Conservation (phyloP, 2,888 invertebrate species). For the Schrankia costaestrigalis region DNA sequence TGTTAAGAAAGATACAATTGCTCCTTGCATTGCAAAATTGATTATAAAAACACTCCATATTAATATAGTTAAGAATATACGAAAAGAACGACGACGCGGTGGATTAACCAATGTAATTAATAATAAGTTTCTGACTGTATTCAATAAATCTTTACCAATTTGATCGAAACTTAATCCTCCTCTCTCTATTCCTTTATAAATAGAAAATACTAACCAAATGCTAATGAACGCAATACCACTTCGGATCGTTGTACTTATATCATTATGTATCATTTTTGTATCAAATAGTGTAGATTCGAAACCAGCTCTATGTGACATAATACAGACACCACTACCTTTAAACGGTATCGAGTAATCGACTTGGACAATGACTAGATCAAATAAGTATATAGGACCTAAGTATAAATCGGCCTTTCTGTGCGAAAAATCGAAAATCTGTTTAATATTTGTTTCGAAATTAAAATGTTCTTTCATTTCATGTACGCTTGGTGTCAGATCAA, state of each 20-base stretch:
- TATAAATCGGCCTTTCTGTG: constrained; percentile 58
- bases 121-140: constrained; percentile 54
- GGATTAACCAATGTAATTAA: constrained; percentile 52
- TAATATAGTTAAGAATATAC: constrained; percentile 55
- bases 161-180: constrained; percentile 47
- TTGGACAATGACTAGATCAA: constrained; percentile 57
- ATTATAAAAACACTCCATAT: constrained; percentile 69
- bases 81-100: constrained; percentile 50
- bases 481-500: constrained; percentile 48
- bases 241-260: constrained; percentile 34
- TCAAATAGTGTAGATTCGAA: constrained; percentile 62
- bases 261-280: constrained; percentile 40
- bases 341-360: constrained; percentile 55
- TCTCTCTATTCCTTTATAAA: constrained; percentile 48
- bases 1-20: constrained; percentile 67
- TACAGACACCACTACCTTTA: constrained; percentile 66
- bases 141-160: constrained; percentile 63
- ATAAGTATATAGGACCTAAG: constrained; percentile 60
- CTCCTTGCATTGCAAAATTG: constrained; percentile 67
- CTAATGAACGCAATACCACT: constrained; percentile 48
- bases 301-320: constrained; percentile 56
- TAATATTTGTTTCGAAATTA: constrained; percentile 51
- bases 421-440: constrained; percentile 52
- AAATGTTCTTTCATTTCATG: constrained; percentile 44
- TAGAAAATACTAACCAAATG: constrained; percentile 57